Evolutionary conservation across 2,888 invertebrate genomes (phyloP).

Genomic region (Tribolium freemani): DNA sequence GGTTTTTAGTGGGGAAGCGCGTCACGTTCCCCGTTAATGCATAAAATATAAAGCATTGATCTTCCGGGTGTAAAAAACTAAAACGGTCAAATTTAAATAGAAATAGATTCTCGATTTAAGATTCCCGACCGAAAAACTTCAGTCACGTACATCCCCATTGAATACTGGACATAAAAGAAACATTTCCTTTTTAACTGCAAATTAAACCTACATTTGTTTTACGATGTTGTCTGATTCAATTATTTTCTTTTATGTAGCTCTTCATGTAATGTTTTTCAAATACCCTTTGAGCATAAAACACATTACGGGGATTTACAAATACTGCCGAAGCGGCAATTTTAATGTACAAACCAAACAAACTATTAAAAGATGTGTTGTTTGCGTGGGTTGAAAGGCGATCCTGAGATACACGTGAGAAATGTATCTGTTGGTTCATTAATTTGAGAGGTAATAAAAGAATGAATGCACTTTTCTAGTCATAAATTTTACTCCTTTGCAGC

Average conservation of each 20-base stretch:
- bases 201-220: conserved; percentile 61
- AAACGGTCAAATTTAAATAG: conserved; percentile 44
- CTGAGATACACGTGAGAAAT: conserved; percentile 22
- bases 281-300: conserved; percentile 37
- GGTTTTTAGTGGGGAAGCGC: neutral
- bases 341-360: conserved; percentile 35
- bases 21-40: conserved; percentile 12
- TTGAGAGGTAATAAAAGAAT: conserved; percentile 20
- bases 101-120: conserved; percentile 42
- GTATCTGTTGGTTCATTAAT: conserved; percentile 27
- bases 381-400: conserved; percentile 21
- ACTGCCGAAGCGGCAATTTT: conserved; percentile 27
- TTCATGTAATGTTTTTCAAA: conserved; percentile 51
- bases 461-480: conserved; percentile 5
- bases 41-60: conserved; percentile 29
- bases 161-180: conserved; percentile 56
- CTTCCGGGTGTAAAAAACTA: conserved; percentile 21
- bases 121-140: conserved; percentile 38
- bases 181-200: conserved; percentile 61
- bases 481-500: neutral
- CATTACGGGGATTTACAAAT: conserved; percentile 35
- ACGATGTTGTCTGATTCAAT: conserved; percentile 60
- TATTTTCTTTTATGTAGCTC: conserved; percentile 57
- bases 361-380: conserved; percentile 20
- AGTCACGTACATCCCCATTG: conserved; percentile 54